A percentile compares a stretch with the other conserved stretches of the same genome.
These are phyloP conservation scores for Zalophus californianus DNA, from an alignment of 2,797 vertebrate genomes.

Conservation along the genomic window DNA sequence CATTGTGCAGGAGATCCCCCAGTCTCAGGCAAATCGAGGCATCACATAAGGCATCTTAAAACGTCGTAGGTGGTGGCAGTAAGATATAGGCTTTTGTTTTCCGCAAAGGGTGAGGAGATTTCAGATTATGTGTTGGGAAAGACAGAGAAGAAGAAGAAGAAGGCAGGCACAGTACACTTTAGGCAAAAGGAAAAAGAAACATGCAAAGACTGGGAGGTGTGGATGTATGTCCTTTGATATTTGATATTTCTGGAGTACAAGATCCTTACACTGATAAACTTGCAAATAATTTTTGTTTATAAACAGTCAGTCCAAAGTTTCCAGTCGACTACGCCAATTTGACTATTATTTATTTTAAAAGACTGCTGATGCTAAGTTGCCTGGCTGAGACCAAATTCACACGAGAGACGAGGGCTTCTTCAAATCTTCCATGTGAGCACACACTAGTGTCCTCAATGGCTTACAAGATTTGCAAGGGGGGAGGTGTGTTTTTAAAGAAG, in stretches of 20 bases:
- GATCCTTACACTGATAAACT: neutral
- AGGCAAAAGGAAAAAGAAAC: neutral
- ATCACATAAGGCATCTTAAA: neutral
- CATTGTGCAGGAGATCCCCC: neutral
- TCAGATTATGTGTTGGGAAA: conserved; percentile 17
- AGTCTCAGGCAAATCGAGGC: neutral
- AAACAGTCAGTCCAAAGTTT: neutral
- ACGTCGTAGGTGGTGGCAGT: neutral
- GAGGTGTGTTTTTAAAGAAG: neutral
- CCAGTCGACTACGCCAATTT: neutral
- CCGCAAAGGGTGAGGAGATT: neutral
- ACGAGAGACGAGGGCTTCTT: neutral
- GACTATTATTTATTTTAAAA: neutral
- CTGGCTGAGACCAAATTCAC: neutral
- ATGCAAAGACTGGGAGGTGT: neutral
- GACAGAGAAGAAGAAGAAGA: neutral
- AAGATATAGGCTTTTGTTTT: neutral
- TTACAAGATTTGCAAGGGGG: neutral
- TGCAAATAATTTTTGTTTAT: conserved; percentile 22
- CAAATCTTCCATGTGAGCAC: neutral
- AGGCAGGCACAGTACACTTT: neutral
- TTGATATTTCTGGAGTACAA: neutral
- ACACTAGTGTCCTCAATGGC: neutral
- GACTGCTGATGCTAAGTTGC: neutral
- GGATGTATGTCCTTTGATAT: neutral